Evolutionary conservation across 30 jellyfish, hydroid and myxozoan genomes (phyloP).

Genomic region (Aurelia coerulea): DNA sequence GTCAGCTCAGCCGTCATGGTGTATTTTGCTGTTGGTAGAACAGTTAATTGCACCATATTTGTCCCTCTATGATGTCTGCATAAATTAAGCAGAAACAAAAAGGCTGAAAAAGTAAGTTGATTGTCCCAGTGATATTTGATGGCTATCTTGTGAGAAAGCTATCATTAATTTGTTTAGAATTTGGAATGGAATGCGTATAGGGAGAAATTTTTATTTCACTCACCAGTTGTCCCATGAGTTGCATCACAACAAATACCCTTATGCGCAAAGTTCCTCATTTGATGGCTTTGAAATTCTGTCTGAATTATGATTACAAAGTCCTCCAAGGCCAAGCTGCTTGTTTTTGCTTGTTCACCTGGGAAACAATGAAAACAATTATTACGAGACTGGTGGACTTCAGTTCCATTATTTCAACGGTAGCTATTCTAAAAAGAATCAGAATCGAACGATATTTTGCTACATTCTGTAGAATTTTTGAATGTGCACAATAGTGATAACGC

Average conservation of each 20-base stretch:
- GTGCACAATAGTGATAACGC: no score
- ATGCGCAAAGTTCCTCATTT: not conserved
- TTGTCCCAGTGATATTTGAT: no score
- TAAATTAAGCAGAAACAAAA: no score
- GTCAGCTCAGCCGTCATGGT: no score
- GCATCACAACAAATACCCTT: not conserved
- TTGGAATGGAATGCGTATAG: not conserved
- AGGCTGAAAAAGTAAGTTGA: no score
- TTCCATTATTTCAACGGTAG: no score
- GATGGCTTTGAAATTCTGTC: slow-evolving; percentile 1
- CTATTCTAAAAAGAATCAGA: no score
- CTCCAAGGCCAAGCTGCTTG: not conserved
- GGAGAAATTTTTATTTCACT: not conserved
- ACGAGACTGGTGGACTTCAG: not conserved
- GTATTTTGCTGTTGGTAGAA: not conserved
- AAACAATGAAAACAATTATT: not conserved
- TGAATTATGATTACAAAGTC: slow-evolving; percentile 2
- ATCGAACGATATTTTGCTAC: no score
- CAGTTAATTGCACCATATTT: no score
- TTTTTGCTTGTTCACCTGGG: not conserved
- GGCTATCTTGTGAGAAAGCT: not conserved
- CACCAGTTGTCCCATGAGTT: slow-evolving; percentile 12
- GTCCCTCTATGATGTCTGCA: no score
- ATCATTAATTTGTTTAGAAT: not conserved
- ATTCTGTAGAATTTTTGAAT: no score